Percentiles rank a stretch among this genome's conserved stretches.
Evolutionary conservation across 2,113 vertebrate genomes (phyloP).

Genomic region (Periophthalmodon schlosseri): DNA sequence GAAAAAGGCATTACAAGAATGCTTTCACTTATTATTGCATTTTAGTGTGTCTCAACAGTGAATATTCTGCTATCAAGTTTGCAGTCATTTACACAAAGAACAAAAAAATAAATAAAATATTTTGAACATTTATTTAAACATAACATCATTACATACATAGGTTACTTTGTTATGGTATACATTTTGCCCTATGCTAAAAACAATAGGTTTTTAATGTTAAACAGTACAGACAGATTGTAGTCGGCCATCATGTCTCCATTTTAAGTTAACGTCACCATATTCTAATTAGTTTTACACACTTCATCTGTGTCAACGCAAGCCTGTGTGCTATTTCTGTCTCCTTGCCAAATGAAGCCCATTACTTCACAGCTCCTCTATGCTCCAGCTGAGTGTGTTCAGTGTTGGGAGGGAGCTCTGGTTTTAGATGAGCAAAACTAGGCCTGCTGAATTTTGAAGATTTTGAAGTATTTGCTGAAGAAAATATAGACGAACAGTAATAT

Average conservation of each 20-base stretch:
- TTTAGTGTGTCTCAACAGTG: neutral
- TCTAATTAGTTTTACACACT: neutral
- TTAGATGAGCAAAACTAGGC: constrained; percentile 31
- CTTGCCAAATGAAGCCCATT: neutral
- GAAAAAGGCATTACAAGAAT: neutral
- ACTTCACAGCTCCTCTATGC: neutral
- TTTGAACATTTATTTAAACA: no score
- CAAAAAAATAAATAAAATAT: no score
- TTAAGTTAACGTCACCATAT: neutral
- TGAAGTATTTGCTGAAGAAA: no score
- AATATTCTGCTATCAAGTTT: neutral
- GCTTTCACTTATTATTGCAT: neutral
- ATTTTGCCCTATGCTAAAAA: no score
- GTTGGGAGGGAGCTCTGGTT: neutral
- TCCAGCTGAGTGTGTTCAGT: neutral
- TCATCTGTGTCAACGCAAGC: neutral
- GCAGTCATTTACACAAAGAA: no score
- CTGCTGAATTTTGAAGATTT: no score
- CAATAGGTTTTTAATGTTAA: neutral
- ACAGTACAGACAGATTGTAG: neutral
- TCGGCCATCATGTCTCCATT: neutral
- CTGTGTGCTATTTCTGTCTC: neutral
- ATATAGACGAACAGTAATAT: no score
- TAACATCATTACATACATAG: neutral
- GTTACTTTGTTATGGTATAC: no score